Evolutionary conservation across 2,113 vertebrate species (phyloP), one percentile per base, ranked within the genome.

Genomic region (Scolopax mira): DNA sequence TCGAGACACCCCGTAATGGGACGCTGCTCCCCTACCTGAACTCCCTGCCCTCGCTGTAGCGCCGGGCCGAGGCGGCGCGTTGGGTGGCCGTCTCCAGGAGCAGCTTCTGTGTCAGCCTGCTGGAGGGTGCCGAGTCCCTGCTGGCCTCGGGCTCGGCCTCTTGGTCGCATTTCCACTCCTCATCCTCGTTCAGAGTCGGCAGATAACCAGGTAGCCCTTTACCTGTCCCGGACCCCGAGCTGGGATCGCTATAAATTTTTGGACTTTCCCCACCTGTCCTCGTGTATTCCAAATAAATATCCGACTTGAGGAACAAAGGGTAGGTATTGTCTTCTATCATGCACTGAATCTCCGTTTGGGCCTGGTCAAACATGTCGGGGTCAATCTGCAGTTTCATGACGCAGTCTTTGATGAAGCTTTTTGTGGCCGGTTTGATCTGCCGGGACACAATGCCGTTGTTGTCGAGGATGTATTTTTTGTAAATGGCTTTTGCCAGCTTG

Each of bases 281-380:
- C 1, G 99, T 99, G 89, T 99, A 99, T 95, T 99, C 99, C 98
- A 99, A 98, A 97, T 99, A 99, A 94, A 99, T 98, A 98, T 99
- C 99, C 0, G 99, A 99, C 97, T 99, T 99, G 23, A 99, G 99
- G 96, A 99, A 99, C 58, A 99, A 97, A 48, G 99, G 99, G 87
- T 99, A 99, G 60, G 99, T 99, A 97, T 99, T 99, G 85, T 99
- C 99, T 97, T 99, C 99, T 97, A 99, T 99, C 97, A 98, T 98
- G 57, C 98, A 97, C 97, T 99, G 99, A 88, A 99, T 99, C 96
- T 99, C 99, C 0, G 98, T 99, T 97, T 99, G 99, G 74, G 99
- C 99, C 98, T 99, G 99, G 98, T 99, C 99, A 46, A 99, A 99
- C 98, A 99, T 99, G 67, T 99, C 99, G 0, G 99, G 98, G 79